phyloP scores from a whole-genome alignment of 2,113 vertebrate species.

The Setophaga petechia region DNA sequence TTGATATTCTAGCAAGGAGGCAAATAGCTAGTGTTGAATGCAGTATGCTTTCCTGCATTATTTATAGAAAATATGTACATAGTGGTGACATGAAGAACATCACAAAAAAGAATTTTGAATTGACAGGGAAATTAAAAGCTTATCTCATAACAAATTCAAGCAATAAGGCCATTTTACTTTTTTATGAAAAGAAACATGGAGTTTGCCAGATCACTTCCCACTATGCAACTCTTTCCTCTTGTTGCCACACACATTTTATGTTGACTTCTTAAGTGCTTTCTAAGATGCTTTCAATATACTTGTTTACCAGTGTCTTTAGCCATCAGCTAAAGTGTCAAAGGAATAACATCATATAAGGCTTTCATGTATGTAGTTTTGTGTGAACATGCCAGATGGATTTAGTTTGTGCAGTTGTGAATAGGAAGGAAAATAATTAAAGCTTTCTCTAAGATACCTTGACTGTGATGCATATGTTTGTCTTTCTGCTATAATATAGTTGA shows the following conservation, averaged over 20 bases:
- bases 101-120: neutral
- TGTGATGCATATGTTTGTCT: neutral
- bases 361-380: neutral
- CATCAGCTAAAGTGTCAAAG: neutral
- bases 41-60: neutral
- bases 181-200: neutral
- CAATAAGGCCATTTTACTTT: neutral
- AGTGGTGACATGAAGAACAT: neutral
- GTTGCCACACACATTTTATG: neutral
- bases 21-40: neutral
- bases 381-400: neutral
- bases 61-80: neutral
- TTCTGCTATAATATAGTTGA: neutral
- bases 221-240: neutral
- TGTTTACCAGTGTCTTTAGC: neutral
- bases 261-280: neutral
- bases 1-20: neutral
- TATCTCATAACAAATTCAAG: neutral
- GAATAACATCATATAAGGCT: neutral
- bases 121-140: neutral
- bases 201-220: neutral
- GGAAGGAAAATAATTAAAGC: neutral
- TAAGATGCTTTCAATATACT: rapidly evolving
- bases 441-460: neutral
- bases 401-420: neutral